Conservation (phyloP, 2,888 invertebrate species). For the Netelia virgata region DNA sequence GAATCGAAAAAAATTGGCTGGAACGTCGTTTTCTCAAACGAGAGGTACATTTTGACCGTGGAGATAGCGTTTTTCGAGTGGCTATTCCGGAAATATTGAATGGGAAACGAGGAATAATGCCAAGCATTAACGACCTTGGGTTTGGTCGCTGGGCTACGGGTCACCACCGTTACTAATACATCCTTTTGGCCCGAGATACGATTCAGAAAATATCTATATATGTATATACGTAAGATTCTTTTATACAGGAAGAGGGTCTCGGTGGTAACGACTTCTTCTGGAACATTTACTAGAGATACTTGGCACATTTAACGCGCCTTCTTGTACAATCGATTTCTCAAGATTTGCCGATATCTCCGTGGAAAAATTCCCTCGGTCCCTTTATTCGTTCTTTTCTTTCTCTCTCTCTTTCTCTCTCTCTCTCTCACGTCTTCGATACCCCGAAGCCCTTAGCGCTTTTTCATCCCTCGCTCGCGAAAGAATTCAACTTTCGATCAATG, state of each 20-base stretch:
- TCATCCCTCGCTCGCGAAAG: background rate
- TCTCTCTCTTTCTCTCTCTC: background rate
- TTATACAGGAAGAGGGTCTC: slow-evolving; percentile 8
- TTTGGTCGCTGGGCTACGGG: slow-evolving; percentile 26
- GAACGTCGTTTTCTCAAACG: slow-evolving; percentile 5
- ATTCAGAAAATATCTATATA: slow-evolving; percentile 33
- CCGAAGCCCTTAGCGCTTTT: background rate
- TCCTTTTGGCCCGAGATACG: slow-evolving; percentile 41
- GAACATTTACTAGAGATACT: slow-evolving; percentile 25
- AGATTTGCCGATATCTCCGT: slow-evolving; percentile 38
- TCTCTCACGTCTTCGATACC: background rate
- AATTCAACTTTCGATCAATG: background rate
- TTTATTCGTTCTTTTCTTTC: background rate
- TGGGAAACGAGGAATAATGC: background rate
- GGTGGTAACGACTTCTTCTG: slow-evolving; percentile 47
- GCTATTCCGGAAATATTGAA: slow-evolving; percentile 36
- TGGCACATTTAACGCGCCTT: slow-evolving; percentile 2
- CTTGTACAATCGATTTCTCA: slow-evolving; percentile 39
- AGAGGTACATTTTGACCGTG: background rate
- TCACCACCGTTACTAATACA: slow-evolving; percentile 47
- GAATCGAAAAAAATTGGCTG: too few species aligned
- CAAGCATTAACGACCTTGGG: slow-evolving; percentile 42
- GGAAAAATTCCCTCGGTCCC: background rate
- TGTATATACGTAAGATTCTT: background rate
- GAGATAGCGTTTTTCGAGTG: background rate